A percentile compares a stretch with the other conserved stretches of the same genome.
These are phyloP conservation scores for Oscarella lobularis DNA, from an alignment of 37 sponge, comb jelly and placozoan species.

Conservation along the genomic window DNA sequence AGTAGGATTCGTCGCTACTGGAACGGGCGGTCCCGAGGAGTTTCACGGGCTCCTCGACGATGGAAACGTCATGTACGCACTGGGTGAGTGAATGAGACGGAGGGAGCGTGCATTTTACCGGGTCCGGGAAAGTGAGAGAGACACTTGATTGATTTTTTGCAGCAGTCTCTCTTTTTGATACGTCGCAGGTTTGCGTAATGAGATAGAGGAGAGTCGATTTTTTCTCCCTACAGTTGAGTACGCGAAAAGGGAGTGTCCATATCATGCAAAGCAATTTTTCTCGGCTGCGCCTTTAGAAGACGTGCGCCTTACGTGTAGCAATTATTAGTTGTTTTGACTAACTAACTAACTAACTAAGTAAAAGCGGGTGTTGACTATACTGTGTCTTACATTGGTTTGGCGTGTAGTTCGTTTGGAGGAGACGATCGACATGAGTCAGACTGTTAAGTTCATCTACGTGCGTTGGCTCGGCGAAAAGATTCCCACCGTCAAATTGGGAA, in stretches of 20 bases:
- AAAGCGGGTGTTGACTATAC: too few species aligned
- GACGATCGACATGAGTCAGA: conserved; percentile 67
- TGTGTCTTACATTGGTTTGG: neutral
- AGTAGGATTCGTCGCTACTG: conserved; percentile 18
- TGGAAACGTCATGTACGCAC: conserved; percentile 45
- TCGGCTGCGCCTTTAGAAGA: too few species aligned
- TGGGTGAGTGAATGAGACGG: conserved; percentile 59
- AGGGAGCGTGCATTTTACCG: too few species aligned
- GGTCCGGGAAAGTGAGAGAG: too few species aligned
- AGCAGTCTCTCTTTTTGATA: too few species aligned
- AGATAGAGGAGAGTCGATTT: too few species aligned
- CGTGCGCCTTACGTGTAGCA: too few species aligned
- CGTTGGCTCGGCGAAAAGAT: conserved; percentile 38
- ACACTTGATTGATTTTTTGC: too few species aligned
- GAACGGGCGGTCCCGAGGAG: conserved; percentile 50
- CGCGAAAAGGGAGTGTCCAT: neutral
- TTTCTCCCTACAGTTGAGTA: neutral
- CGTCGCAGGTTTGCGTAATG: too few species aligned
- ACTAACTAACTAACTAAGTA: too few species aligned
- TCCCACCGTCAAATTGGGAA: conserved; percentile 45
- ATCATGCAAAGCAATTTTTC: too few species aligned
- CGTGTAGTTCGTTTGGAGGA: conserved; percentile 60
- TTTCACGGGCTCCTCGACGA: conserved; percentile 34
- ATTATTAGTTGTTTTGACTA: too few species aligned
- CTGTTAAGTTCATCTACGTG: conserved; percentile 81